Evolutionary conservation across 1,140 invertebrate species (phyloP).

Genomic region (Mactra quadrangularis): DNA sequence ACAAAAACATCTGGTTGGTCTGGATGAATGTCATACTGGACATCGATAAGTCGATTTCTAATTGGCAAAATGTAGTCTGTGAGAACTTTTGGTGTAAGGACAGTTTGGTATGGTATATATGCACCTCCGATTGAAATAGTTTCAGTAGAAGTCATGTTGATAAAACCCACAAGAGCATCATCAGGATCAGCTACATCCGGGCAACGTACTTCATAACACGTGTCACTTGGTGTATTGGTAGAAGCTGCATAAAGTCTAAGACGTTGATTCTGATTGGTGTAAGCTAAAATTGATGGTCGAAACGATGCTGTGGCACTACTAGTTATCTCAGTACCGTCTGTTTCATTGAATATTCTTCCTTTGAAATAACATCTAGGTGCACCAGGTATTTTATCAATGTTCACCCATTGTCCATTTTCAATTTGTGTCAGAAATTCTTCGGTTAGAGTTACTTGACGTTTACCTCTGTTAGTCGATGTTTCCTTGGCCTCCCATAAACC

Average conservation of each 20-base stretch:
- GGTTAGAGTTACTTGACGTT: constrained; percentile 5
- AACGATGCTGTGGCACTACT: constrained; percentile 9
- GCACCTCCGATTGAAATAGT: constrained; percentile 2
- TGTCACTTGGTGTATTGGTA: constrained; percentile 1
- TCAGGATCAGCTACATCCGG: not conserved
- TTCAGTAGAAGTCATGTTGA: constrained; percentile 27
- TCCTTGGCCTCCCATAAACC: not conserved
- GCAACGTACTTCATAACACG: constrained; percentile 17
- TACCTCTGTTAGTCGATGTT: not conserved
- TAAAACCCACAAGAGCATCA: constrained; percentile 8
- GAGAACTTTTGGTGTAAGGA: not conserved
- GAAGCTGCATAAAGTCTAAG: constrained; percentile 2
- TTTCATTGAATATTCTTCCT: constrained; percentile 17
- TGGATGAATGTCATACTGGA: constrained; percentile 6
- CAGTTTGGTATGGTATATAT: not conserved
- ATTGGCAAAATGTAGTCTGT: not conserved
- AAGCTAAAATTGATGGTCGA: constrained; percentile 2
- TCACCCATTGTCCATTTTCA: not conserved
- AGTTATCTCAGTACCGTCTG: not conserved
- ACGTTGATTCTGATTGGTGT: not conserved
- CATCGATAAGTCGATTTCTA: not conserved
- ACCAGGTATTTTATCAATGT: constrained; percentile 30
- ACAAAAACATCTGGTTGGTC: constrained; percentile 11
- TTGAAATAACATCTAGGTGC: constrained; percentile 37
- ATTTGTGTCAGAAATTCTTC: not conserved